Evolutionary conservation across 2,888 invertebrate species (phyloP).

Genomic region (Hydraecia micacea): DNA sequence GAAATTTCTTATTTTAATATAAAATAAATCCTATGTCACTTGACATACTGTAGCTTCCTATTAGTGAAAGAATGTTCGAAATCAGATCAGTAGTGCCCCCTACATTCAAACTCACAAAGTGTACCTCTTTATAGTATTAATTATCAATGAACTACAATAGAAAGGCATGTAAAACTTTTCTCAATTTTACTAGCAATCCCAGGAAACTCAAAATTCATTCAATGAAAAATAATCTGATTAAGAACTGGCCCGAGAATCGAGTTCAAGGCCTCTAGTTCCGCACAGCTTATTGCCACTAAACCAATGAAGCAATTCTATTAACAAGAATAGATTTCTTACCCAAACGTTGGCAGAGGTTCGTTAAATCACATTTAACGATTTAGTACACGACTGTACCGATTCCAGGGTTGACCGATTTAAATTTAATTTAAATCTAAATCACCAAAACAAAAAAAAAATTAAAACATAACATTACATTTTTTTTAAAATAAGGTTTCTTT

Average conservation of each 20-base stretch:
- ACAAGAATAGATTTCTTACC: constrained; percentile 62
- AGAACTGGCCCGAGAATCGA: constrained; percentile 38
- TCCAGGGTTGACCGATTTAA: constrained; percentile 17
- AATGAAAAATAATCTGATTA: constrained; percentile 38
- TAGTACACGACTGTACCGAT: constrained; percentile 44
- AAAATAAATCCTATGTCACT: neutral
- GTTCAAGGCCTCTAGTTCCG: constrained; percentile 55
- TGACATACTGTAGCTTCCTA: neutral
- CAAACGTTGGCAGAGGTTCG: constrained; percentile 59
- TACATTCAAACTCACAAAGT: neutral
- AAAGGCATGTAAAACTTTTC: neutral
- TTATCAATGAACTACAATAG: neutral
- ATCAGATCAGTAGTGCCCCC: neutral
- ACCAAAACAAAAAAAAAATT: neutral
- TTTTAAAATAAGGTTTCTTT: neutral
- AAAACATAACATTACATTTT: neutral
- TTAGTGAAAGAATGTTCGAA: neutral
- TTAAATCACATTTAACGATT: constrained; percentile 62
- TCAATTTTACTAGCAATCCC: neutral
- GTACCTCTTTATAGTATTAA: neutral
- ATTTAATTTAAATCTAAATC: neutral
- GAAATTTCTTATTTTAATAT: too few relatives aligned
- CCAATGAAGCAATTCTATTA: constrained; percentile 58
- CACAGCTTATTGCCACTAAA: constrained; percentile 50
- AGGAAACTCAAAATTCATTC: neutral